A percentile compares a stretch with the other conserved stretches of the same genome.
phyloP scores from a whole-genome alignment of 2,113 vertebrate species.

The Chaetura pelagica region DNA sequence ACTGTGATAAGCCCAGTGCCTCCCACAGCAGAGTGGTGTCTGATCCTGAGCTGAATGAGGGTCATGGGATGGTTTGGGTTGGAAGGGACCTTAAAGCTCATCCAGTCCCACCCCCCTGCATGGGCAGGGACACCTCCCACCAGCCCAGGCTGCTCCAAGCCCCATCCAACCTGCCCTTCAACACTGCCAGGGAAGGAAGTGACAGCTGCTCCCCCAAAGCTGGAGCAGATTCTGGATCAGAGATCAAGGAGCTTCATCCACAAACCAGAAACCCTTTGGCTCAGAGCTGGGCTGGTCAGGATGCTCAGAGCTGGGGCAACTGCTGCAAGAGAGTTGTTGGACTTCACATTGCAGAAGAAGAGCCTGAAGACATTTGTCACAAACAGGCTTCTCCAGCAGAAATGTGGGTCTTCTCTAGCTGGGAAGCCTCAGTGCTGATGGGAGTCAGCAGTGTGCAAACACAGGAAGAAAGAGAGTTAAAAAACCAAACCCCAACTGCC shows the following conservation, averaged over 20 bases:
- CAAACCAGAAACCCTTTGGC: neutral
- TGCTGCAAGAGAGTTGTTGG: neutral
- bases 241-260: neutral
- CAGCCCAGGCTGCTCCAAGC: too few relatives aligned
- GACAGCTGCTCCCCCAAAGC: neutral
- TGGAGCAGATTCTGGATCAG: neutral
- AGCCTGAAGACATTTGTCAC: neutral
- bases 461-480: neutral
- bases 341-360: neutral
- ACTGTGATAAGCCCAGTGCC: neutral
- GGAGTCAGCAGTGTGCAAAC: neutral
- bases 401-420: neutral
- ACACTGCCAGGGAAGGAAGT: too few relatives aligned
- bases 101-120: too few relatives aligned
- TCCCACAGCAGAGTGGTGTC: neutral
- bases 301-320: neutral
- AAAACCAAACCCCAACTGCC: neutral
- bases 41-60: neutral
- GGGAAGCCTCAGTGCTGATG: neutral
- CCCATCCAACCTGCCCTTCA: too few relatives aligned
- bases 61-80: too few relatives aligned
- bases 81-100: too few relatives aligned
- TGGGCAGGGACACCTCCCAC: too few relatives aligned
- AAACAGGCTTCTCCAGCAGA: neutral
- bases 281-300: rapidly evolving